Evolutionary conservation across 2,888 invertebrate genomes (phyloP).

Genomic region (Coecobrya sp.): DNA sequence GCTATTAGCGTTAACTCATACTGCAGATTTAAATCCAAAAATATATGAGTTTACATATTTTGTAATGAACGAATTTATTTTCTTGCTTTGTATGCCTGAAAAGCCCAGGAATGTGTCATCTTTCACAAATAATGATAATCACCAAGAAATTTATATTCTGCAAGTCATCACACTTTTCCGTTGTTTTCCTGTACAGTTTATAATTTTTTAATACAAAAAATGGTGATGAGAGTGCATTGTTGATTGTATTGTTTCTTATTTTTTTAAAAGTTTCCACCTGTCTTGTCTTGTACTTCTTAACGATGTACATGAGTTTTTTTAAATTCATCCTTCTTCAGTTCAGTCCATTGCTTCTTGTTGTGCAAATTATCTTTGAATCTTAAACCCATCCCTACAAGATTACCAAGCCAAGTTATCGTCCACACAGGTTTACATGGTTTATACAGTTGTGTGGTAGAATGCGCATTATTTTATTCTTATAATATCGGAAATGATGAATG

Average conservation of each 20-base stretch:
- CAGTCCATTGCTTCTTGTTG: constrained; percentile 18
- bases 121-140: constrained; percentile 77
- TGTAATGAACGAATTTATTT: neutral
- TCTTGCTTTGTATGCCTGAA: neutral
- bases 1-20: too few species aligned
- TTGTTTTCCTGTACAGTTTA: constrained; percentile 52
- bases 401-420: neutral
- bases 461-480: neutral
- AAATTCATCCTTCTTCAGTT: constrained; percentile 46
- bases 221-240: constrained; percentile 3
- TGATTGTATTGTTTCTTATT: constrained; percentile 6
- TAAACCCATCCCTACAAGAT: constrained; percentile 47
- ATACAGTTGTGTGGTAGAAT: neutral
- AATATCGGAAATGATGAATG: constrained; percentile 54
- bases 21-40: neutral
- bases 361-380: constrained; percentile 51
- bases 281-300: neutral
- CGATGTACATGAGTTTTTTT: constrained; percentile 38
- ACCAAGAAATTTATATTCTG: constrained; percentile 73
- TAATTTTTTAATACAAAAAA: constrained; percentile 30
- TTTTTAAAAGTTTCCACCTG: neutral
- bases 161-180: constrained; percentile 76
- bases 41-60: neutral
- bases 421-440: neutral
- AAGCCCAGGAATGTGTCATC: constrained; percentile 74